Evolutionary conservation across 2,797 vertebrate genomes (phyloP), one percentile per base, ranked within the genome.

Genomic region (Selene dorsalis): DNA sequence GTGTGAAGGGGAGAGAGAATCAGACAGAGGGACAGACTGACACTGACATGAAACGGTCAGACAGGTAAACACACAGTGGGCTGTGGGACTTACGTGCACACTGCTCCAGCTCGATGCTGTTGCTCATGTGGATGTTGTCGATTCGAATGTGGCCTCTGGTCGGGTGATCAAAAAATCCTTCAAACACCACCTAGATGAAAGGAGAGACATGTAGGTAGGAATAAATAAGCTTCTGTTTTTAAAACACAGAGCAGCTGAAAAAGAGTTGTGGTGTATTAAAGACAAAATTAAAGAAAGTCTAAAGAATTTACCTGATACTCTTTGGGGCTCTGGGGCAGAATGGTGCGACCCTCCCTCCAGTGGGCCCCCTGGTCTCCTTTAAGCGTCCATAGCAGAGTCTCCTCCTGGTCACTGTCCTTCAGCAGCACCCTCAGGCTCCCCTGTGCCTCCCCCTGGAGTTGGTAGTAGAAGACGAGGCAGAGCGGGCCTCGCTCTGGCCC

Each of bases 41-140:
- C 13, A 56, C 39, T 13, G 32, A 76, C 28, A 20, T 22, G 35
- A 61, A 66, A 12, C 1, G 20, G 26, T 43, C 52, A 24, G 64
- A 69, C 63, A 48, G 24, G 53, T 41, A 53, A 74, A 47, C 12
- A 58, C 48, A 76, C 41, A n/a, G n/a, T n/a, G n/a, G n/a, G 30
- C 28, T 10, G 4, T 38, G 16, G 30, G 52, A 96, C 97, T 53
- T 96, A 99, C 98, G 96, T 91, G 96, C 96, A 75, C 97, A 99
- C 88, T 96, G 95, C 86, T 97, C 96, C 92, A 97, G 92, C 0
- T 97, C 96, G 48, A 97, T 93, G 65, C 95, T 96, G 0, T 93
- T 96, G 93, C 96, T 97, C 62, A 99, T 96, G 88, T 96, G 96
- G 86, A 99, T 97, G 94, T 98, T 97, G 78, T 99, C 97, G 8